These are phyloP conservation scores for Ophioninae sp. DNA, from an alignment of 2,888 invertebrate genomes.

Conservation along the genomic window DNA sequence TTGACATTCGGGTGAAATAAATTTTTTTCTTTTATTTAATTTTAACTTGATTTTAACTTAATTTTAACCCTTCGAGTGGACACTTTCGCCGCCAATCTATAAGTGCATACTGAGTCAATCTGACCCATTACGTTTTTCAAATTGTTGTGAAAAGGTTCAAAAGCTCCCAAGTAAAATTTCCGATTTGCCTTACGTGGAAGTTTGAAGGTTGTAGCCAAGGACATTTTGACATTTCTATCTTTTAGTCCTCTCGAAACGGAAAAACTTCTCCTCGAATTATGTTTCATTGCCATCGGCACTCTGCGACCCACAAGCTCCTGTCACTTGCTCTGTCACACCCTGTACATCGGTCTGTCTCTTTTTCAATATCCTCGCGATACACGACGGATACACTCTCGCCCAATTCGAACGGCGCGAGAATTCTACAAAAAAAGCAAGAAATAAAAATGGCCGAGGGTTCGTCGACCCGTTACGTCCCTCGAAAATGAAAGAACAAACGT, in stretches of 20 bases:
- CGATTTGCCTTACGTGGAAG: not conserved
- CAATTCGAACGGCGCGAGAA: not conserved
- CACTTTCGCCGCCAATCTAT: too few relatives aligned
- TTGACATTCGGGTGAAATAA: too few relatives aligned
- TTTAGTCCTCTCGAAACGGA: not conserved
- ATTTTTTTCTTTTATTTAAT: too few relatives aligned
- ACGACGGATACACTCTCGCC: not conserved
- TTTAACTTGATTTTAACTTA: too few relatives aligned
- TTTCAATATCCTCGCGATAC: not conserved
- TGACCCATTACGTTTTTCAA: too few relatives aligned
- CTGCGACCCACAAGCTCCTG: not conserved
- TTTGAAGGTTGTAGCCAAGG: not conserved
- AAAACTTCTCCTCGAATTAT: not conserved
- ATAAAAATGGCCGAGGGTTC: not conserved
- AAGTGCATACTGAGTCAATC: too few relatives aligned
- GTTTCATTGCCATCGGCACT: not conserved
- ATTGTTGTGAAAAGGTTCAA: too few relatives aligned
- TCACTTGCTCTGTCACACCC: not conserved
- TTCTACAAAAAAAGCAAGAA: not conserved
- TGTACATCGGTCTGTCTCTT: not conserved
- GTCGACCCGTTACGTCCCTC: too few relatives aligned
- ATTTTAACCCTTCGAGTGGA: too few relatives aligned
- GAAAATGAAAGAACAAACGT: too few relatives aligned
- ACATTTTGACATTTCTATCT: not conserved
- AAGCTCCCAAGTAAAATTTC: not conserved